phyloP scores from a whole-genome alignment of 2,888 invertebrate genomes.

The Lasioglossum villosulum region DNA sequence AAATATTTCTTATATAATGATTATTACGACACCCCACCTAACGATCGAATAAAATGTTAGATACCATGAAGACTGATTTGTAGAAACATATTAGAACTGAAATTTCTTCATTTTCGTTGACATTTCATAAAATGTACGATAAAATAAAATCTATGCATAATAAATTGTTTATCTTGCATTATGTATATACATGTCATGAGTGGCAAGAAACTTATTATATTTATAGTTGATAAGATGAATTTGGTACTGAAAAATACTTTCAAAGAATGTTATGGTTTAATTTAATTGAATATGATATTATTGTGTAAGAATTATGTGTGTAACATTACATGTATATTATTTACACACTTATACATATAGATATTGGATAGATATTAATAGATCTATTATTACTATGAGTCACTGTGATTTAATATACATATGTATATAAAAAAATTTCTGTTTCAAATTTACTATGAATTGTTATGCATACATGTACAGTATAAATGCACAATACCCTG shows the following conservation, averaged over 20 bases:
- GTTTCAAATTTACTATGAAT: not conserved
- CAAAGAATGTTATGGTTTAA: not conserved
- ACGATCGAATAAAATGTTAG: too few relatives aligned
- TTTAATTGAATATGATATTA: not conserved
- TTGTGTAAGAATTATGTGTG: not conserved
- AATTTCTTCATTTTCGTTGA: not conserved
- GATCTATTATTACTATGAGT: not conserved
- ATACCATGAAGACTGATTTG: too few relatives aligned
- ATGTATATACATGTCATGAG: not conserved
- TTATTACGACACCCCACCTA: too few relatives aligned
- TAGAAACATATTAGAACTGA: not conserved
- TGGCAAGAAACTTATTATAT: not conserved
- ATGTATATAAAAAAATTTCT: not conserved
- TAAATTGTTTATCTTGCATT: not conserved
- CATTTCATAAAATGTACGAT: not conserved
- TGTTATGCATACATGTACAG: not conserved
- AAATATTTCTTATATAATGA: too few relatives aligned
- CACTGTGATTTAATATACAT: constrained; percentile 4
- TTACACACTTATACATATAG: not conserved
- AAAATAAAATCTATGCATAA: not conserved
- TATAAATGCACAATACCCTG: not conserved
- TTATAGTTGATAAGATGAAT: not conserved
- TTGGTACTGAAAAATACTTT: not conserved
- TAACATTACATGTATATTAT: not conserved
- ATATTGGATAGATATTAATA: not conserved